phyloP scores from a whole-genome alignment of 1,140 invertebrate species.

The Zophobas atratus region DNA sequence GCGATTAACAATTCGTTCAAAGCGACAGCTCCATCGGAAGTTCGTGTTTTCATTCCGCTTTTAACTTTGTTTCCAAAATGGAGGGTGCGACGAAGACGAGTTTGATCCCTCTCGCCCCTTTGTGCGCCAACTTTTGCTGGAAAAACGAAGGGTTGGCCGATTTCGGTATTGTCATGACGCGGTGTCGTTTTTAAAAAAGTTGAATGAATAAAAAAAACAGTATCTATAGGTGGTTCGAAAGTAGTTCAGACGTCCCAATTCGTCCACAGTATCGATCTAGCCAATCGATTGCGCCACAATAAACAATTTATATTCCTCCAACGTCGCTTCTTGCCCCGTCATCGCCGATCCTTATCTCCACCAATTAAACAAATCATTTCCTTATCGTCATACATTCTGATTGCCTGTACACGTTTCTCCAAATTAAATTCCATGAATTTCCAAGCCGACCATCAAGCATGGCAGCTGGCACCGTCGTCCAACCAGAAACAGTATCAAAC shows the following conservation, averaged over 20 bases:
- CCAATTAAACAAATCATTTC: slow-evolving; percentile 32
- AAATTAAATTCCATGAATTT: slow-evolving; percentile 28
- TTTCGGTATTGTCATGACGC: too few species aligned
- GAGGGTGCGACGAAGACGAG: too few species aligned
- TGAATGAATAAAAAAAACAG: not conserved
- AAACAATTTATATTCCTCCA: slow-evolving; percentile 12
- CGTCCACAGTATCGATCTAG: not conserved
- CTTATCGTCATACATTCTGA: slow-evolving; percentile 16
- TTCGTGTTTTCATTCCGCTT: too few species aligned
- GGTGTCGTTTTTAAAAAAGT: too few species aligned
- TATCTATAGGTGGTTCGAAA: slow-evolving; percentile 3
- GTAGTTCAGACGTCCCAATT: not conserved
- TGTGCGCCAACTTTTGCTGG: too few species aligned
- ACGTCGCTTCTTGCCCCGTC: not conserved
- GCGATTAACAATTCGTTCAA: too few species aligned
- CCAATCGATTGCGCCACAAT: slow-evolving; percentile 7
- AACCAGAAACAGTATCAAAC: slow-evolving; percentile 35
- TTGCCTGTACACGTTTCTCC: not conserved
- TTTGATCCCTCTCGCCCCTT: too few species aligned
- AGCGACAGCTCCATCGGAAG: too few species aligned
- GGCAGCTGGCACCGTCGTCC: slow-evolving; percentile 20
- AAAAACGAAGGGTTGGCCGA: too few species aligned
- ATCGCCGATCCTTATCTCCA: slow-evolving; percentile 13
- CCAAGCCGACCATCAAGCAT: not conserved
- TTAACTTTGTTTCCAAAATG: too few species aligned